Base-by-base conservation (phyloP, 2,113 vertebrate species). In the Python bivittatus region DNA sequence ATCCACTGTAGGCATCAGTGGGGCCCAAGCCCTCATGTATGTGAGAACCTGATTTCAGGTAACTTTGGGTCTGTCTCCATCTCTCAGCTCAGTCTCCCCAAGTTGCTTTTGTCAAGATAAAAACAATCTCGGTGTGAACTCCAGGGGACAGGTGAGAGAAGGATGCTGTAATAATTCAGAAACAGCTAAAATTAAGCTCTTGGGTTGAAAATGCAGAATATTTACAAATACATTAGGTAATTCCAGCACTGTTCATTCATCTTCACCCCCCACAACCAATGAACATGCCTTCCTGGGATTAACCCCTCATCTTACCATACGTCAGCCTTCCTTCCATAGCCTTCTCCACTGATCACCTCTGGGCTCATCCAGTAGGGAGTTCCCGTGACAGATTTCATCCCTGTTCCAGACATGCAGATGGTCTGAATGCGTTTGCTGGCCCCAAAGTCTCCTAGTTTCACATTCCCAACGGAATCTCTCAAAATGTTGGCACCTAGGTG, bases 341-440 rank as follows among this genome's bases (percentile, higher is more conserved):
- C 99, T 95, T 99, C 99, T 96, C 99, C 99, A 9, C 98, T 99
- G 95, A 99, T 99, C 90, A 99, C 99, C 93, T 99, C 99, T 0
- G 99, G 99, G 94, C 98, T 99, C 99, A 99, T 99, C 99, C 99
- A 99, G 97, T 99, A 99, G 1, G 99, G 99, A 86, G 99, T 99
- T 97, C 99, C 99, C 0, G 98, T 99, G 96, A 99, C 99, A 0
- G 99, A 98, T 96, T 99, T 99, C 96, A 99, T 99, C 57, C 98
- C 98, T 2, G 98, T 99, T 64, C 99, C 99, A 89, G 98, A 99
- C 98, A 99, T 99, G 96, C 98, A 99, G 97, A 99, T 99, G 92
- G 99, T 99, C 97, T 99, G 99, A 96, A 99, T 98, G 61, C 99
- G 98, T 97, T 99, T 99, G 97, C 98, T 99, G 96, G 99, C 99